Evolutionary conservation across 1,140 invertebrate genomes (phyloP).

Genomic region (Parasteatoda tepidariorum): DNA sequence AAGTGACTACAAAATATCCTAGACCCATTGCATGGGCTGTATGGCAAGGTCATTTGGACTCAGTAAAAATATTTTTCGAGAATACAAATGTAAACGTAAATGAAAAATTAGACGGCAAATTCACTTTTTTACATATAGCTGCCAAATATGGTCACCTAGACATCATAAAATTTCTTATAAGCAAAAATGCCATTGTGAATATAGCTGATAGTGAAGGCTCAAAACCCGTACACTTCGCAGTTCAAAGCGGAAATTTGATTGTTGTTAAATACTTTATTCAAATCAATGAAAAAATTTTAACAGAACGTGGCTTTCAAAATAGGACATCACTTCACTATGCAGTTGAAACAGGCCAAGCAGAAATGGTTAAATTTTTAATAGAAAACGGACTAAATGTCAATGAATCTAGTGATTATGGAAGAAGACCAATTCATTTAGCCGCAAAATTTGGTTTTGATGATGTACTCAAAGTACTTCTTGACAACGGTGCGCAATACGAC

Average conservation of each 20-base stretch:
- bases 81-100: not conserved
- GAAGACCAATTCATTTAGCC: slow-evolving; percentile 63
- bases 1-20: not conserved
- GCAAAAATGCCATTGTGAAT: not conserved
- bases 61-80: slow-evolving; percentile 10
- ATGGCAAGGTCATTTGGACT: slow-evolving; percentile 64
- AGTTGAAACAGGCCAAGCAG: slow-evolving; percentile 14
- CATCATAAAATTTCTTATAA: not conserved
- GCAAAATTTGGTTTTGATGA: slow-evolving; percentile 62
- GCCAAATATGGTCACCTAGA: too few relatives aligned
- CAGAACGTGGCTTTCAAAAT: too few relatives aligned
- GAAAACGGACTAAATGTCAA: too few relatives aligned
- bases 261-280: too few relatives aligned
- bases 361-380: too few relatives aligned
- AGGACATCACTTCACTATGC: too few relatives aligned
- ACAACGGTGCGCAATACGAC: too few relatives aligned
- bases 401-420: not conserved
- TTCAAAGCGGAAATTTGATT: too few relatives aligned
- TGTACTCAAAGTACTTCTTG: not conserved
- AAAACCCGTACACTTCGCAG: too few relatives aligned
- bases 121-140: not conserved
- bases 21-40: slow-evolving; percentile 49
- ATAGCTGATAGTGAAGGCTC: not conserved
- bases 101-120: not conserved
- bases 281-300: too few relatives aligned